Evolutionary conservation across 2,113 vertebrate species (phyloP).

Genomic region (Dendrocopos noguchii): DNA sequence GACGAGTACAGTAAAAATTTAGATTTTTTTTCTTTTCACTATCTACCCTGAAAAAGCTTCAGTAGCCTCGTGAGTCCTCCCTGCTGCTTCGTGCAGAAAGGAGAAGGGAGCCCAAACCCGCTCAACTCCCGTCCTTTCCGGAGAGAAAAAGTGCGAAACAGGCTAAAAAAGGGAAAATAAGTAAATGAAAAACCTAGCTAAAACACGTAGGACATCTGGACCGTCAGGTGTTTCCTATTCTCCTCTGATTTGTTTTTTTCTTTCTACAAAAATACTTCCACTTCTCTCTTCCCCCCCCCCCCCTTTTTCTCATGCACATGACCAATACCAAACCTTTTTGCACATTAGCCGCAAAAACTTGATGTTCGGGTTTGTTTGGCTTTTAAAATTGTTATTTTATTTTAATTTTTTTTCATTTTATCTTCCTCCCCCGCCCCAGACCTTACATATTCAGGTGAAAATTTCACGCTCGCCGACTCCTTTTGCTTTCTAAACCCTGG

Average conservation of each 20-base stretch:
- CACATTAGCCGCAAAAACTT: background rate
- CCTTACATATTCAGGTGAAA: background rate
- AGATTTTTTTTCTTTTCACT: background rate
- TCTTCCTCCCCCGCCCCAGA: background rate
- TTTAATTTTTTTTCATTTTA: too few relatives aligned
- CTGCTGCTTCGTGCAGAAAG: too few relatives aligned
- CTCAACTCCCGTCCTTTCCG: background rate
- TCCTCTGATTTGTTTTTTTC: background rate
- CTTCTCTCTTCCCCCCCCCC: too few relatives aligned
- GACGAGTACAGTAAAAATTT: background rate
- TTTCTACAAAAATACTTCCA: background rate
- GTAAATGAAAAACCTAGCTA: background rate
- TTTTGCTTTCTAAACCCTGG: background rate
- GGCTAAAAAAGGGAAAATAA: background rate
- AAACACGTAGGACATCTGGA: background rate
- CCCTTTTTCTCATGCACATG: too few relatives aligned
- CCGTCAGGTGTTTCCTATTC: background rate
- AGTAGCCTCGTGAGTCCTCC: background rate
- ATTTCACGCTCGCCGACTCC: background rate
- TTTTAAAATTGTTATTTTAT: too few relatives aligned
- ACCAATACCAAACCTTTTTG: background rate
- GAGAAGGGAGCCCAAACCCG: background rate
- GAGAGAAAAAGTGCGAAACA: background rate
- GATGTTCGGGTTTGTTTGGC: too few relatives aligned
- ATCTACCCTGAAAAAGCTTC: background rate